These are phyloP conservation scores for Hyposoter didymator DNA, from an alignment of 2,888 invertebrate genomes.

Conservation along the genomic window DNA sequence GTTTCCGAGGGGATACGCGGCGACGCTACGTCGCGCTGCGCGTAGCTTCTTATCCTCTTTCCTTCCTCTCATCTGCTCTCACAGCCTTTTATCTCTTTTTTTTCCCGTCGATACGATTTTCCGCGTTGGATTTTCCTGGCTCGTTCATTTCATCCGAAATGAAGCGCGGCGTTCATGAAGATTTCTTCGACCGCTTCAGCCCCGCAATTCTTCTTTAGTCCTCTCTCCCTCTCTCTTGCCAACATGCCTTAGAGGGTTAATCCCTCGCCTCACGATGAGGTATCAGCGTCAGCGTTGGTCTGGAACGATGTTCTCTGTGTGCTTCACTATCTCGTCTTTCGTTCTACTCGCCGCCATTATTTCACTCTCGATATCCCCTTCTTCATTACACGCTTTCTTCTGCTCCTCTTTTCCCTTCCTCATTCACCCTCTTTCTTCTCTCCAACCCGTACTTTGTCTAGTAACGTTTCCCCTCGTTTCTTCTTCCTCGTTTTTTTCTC, in stretches of 20 bases:
- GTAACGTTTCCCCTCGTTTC: conserved; percentile 26
- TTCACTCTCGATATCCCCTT: conserved; percentile 44
- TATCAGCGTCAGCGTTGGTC: conserved; percentile 39
- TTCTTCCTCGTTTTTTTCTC: conserved; percentile 16
- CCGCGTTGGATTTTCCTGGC: conserved; percentile 25
- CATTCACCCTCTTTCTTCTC: conserved; percentile 22
- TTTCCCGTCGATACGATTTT: conserved; percentile 44
- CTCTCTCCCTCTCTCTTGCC: conserved; percentile 9
- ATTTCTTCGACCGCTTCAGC: conserved; percentile 22
- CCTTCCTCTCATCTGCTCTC: not conserved
- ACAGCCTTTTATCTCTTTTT: conserved; percentile 12
- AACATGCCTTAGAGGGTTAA: conserved; percentile 14
- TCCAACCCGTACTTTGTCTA: conserved; percentile 33
- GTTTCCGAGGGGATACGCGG: conserved; percentile 26
- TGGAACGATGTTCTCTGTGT: conserved; percentile 25
- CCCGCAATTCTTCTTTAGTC: not conserved
- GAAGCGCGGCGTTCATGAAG: conserved; percentile 23
- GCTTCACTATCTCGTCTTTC: conserved; percentile 41
- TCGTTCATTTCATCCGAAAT: conserved; percentile 48
- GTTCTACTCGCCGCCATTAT: conserved; percentile 34
- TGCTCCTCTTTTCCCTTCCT: conserved; percentile 16
- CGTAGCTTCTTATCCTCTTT: conserved; percentile 30
- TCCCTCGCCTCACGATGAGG: conserved; percentile 23
- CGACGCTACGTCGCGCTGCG: conserved; percentile 50
- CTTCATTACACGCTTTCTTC: conserved; percentile 57